Evolutionary conservation across 2,113 vertebrate genomes (phyloP).

Genomic region (Polypterus bichir): DNA sequence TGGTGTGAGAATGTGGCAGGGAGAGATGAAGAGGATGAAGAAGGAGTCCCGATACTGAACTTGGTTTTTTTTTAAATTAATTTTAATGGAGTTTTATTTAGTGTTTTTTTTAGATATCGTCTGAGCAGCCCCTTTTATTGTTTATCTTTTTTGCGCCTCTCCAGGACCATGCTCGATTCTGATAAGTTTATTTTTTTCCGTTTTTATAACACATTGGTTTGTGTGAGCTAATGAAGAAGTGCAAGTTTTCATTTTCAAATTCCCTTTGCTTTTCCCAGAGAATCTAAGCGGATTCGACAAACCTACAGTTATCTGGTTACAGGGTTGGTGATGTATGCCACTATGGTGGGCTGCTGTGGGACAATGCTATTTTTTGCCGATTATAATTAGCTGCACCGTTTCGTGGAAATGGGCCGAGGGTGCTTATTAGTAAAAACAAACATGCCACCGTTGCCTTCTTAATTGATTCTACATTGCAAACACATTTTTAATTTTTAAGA

Average conservation of each 20-base stretch:
- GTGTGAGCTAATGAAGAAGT: constrained; percentile 37
- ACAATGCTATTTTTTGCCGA: constrained; percentile 21
- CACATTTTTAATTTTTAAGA: constrained; percentile 24
- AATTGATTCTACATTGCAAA: constrained; percentile 27
- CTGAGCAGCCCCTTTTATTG: constrained; percentile 4
- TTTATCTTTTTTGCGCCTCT: constrained; percentile 19
- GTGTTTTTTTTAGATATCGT: constrained; percentile 2
- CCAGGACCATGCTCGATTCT: constrained; percentile 28
- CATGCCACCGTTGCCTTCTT: constrained; percentile 23
- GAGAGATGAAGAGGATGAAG: constrained; percentile 30
- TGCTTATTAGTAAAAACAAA: neutral
- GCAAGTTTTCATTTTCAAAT: constrained; percentile 22
- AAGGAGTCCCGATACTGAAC: constrained; percentile 26
- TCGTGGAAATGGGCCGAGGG: neutral
- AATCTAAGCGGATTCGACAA: constrained; percentile 21
- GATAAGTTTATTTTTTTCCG: constrained; percentile 33
- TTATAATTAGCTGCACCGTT: neutral
- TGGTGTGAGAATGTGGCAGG: constrained; percentile 29
- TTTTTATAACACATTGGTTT: constrained; percentile 30
- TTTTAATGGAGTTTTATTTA: neutral
- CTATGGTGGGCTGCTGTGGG: constrained; percentile 21
- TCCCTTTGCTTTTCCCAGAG: constrained; percentile 13
- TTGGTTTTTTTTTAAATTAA: constrained; percentile 10
- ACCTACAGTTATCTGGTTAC: neutral
- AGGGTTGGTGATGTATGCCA: neutral